Conservation (phyloP, 2,113 vertebrate genomes). For the Archilochus colubris region DNA sequence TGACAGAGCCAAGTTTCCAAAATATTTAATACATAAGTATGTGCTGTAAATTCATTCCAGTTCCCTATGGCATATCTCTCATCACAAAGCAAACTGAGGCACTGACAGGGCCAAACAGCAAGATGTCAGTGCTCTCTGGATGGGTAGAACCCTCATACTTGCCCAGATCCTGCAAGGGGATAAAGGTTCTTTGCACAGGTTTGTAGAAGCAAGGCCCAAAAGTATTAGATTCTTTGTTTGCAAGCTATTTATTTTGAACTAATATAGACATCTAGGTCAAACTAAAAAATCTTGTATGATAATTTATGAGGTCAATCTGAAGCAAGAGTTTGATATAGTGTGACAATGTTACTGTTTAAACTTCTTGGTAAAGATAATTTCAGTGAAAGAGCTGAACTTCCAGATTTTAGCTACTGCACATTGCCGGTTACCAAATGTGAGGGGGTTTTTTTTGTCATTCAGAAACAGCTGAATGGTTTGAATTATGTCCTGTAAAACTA, state of each 20-base stretch:
- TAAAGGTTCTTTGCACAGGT: fast-evolving
- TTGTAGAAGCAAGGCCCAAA: background rate
- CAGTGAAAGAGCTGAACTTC: background rate
- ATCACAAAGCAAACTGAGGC: background rate
- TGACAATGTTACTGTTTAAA: background rate
- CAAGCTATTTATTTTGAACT: background rate
- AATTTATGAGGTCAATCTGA: background rate
- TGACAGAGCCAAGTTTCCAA: background rate
- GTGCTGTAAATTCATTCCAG: background rate
- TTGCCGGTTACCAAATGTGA: background rate
- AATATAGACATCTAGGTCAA: background rate
- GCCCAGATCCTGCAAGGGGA: background rate
- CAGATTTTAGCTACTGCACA: fast-evolving
- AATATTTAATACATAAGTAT: background rate
- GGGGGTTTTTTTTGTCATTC: background rate
- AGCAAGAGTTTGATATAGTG: background rate
- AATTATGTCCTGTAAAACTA: background rate
- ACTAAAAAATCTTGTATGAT: fast-evolving
- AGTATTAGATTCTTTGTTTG: background rate
- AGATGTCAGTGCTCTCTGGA: background rate
- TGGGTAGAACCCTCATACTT: fast-evolving
- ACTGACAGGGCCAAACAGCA: background rate
- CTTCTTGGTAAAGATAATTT: background rate
- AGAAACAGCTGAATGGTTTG: background rate
- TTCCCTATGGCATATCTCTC: background rate